These are phyloP conservation scores for Crioceris asparagi DNA, from an alignment of 2,888 invertebrate genomes.

Conservation along the genomic window DNA sequence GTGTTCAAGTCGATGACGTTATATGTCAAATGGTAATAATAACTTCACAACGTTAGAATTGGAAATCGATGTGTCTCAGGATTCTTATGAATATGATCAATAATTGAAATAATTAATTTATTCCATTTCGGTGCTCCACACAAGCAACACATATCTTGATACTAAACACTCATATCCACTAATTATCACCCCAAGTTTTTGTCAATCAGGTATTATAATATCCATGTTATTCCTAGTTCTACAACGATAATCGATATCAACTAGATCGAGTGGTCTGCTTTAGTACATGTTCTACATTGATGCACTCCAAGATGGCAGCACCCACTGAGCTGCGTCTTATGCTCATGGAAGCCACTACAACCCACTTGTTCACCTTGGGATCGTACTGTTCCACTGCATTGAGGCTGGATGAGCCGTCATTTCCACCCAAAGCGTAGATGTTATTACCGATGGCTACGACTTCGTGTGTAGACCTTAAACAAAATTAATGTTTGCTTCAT, in stretches of 20 bases:
- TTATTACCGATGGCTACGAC: constrained; percentile 52
- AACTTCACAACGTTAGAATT: too few species aligned
- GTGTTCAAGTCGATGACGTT: too few species aligned
- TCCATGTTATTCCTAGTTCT: constrained; percentile 4
- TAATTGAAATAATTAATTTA: too few species aligned
- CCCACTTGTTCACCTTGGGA: constrained; percentile 54
- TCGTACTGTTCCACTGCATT: constrained; percentile 60
- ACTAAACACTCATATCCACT: too few species aligned
- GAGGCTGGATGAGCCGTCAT: constrained; percentile 58
- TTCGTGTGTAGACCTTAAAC: constrained; percentile 54
- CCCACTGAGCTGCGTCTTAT: constrained; percentile 54
- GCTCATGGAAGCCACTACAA: constrained; percentile 54
- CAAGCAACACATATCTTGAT: too few species aligned
- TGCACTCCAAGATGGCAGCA: constrained; percentile 54
- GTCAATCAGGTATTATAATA: too few species aligned
- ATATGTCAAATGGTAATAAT: too few species aligned
- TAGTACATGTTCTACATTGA: constrained; percentile 41
- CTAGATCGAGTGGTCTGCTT: constrained; percentile 22
- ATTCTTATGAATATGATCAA: too few species aligned
- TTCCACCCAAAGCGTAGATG: constrained; percentile 56
- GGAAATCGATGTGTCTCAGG: too few species aligned
- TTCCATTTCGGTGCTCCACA: too few species aligned
- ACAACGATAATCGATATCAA: constrained; percentile 19
- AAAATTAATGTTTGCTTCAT: not conserved
- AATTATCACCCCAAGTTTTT: too few species aligned